These are phyloP conservation scores for Pediacus dermestoides DNA, from an alignment of 2,888 invertebrate genomes.

Conservation along the genomic window DNA sequence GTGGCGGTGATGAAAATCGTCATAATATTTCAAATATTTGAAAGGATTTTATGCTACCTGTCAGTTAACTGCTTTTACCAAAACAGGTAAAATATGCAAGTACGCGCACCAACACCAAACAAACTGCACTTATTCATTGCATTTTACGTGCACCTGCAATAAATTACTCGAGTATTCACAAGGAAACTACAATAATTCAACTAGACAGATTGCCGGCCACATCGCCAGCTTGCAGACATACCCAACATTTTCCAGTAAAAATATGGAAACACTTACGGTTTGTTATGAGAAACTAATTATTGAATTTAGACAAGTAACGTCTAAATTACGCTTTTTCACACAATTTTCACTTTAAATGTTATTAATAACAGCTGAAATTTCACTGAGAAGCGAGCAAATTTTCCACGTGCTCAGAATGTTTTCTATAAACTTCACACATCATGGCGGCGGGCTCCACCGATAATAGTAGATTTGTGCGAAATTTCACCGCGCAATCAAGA, in stretches of 20 bases:
- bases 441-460: conserved; percentile 54
- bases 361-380: conserved; percentile 26
- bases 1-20: too few species aligned
- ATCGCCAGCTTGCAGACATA: conserved; percentile 28
- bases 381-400: conserved; percentile 26
- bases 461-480: conserved; percentile 27
- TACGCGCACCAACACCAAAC: too few species aligned
- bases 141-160: too few species aligned
- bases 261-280: conserved; percentile 35
- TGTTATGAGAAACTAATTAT: conserved; percentile 23
- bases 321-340: conserved; percentile 23
- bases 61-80: too few species aligned
- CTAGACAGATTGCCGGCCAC: conserved; percentile 33
- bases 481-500: too few species aligned
- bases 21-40: too few species aligned
- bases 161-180: too few species aligned
- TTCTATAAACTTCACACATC: conserved; percentile 61
- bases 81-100: too few species aligned
- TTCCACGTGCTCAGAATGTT: conserved; percentile 72
- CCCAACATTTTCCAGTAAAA: conserved; percentile 17
- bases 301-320: conserved; percentile 19
- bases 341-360: conserved; percentile 21
- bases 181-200: background rate
- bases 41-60: too few species aligned
- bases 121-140: too few species aligned